Conservation (phyloP, 1,140 invertebrate species). For the Holcopasites calliopsidis region DNA sequence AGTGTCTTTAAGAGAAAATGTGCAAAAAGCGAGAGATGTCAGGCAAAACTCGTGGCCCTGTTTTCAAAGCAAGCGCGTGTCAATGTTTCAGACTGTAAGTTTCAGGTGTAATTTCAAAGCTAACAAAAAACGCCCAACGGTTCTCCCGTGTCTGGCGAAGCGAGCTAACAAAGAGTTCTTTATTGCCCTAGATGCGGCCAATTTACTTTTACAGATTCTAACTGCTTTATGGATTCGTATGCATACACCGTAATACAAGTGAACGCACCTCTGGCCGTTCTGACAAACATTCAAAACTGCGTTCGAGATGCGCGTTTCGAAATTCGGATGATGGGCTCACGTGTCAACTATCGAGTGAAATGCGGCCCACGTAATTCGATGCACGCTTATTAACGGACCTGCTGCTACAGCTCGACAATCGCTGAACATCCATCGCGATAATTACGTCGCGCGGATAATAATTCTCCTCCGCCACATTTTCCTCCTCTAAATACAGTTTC, state of each 20-base stretch:
- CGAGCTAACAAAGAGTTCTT: no score
- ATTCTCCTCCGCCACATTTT: background rate
- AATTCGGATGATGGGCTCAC: background rate
- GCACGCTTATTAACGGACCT: background rate
- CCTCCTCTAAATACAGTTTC: no score
- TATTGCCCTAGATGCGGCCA: no score
- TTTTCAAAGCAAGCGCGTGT: no score
- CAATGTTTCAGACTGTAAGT: no score
- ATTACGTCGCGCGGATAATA: background rate
- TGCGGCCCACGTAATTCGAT: conserved; percentile 6
- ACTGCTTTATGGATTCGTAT: no score
- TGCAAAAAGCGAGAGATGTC: no score
- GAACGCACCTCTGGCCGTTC: background rate
- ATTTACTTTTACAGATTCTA: no score
- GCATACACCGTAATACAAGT: no score
- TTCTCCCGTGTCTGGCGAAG: no score
- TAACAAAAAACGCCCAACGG: background rate
- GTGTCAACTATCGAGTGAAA: background rate
- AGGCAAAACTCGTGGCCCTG: no score
- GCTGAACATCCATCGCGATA: background rate
- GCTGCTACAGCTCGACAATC: background rate
- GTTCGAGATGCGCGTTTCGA: conserved; percentile 9
- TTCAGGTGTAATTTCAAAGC: conserved; percentile 40
- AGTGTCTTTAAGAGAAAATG: background rate
- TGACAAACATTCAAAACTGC: conserved; percentile 6